phyloP scores from a whole-genome alignment of 1,140 invertebrate genomes.

The Aphelinus atriplicis region DNA sequence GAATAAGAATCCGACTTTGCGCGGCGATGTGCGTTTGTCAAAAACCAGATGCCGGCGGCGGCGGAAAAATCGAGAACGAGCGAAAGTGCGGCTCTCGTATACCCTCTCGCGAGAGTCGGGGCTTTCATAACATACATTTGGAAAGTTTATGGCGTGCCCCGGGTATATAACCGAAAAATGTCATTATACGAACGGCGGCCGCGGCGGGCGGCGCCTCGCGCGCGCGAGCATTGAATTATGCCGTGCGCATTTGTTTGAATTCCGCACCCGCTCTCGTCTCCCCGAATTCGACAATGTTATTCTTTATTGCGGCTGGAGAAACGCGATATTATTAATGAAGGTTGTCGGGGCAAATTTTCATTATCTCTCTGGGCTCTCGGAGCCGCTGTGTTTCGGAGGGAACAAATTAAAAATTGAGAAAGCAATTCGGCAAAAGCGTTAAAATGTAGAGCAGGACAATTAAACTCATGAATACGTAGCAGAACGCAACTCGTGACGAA shows the following conservation, averaged over 20 bases:
- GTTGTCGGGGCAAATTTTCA: no score
- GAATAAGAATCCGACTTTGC: neutral
- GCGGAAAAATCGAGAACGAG: conserved; percentile 4
- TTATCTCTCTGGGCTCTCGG: no score
- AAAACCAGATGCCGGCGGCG: conserved; percentile 5
- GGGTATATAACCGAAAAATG: conserved; percentile 8
- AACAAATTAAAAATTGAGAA: no score
- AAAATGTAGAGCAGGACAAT: no score
- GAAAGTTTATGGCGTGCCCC: conserved; percentile 4
- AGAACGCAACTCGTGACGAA: no score
- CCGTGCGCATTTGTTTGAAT: neutral
- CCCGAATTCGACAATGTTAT: neutral
- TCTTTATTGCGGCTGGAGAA: no score
- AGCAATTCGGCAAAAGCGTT: no score
- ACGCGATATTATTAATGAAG: no score
- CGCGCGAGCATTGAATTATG: conserved; percentile 7
- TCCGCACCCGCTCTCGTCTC: neutral
- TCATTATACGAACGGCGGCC: conserved; percentile 14
- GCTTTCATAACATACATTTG: conserved; percentile 16
- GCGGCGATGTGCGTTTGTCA: neutral
- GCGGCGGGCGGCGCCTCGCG: neutral
- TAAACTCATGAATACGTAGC: no score
- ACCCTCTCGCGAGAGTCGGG: neutral
- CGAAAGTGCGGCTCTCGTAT: neutral
- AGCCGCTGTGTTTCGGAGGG: no score